A percentile compares a stretch with the other conserved stretches of the same genome.
These are phyloP conservation scores for Acrossocheilus wenchowensis DNA, from an alignment of 2,797 vertebrate species.

Conservation along the genomic window DNA sequence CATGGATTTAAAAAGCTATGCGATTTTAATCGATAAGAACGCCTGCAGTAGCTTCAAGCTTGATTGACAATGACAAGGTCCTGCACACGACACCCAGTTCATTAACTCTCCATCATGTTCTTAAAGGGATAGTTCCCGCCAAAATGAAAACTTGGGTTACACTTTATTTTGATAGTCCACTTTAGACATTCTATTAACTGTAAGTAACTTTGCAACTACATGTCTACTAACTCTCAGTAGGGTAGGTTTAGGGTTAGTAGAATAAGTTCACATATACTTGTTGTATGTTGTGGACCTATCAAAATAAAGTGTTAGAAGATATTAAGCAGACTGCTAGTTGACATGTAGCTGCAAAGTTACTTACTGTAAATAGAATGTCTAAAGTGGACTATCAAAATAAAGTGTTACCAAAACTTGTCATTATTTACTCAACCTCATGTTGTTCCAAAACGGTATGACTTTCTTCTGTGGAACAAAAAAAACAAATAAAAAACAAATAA, in stretches of 20 bases:
- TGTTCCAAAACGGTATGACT: background rate
- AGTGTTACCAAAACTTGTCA: background rate
- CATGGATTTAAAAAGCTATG: background rate
- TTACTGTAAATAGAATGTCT: too few relatives aligned
- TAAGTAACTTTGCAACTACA: too few relatives aligned
- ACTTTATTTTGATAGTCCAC: too few relatives aligned
- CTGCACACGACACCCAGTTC: slow-evolving; percentile 15
- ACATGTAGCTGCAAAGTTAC: too few relatives aligned
- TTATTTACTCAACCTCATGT: background rate
- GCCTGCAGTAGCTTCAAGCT: slow-evolving; percentile 1
- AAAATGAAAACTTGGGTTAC: background rate
- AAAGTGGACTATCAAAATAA: too few relatives aligned
- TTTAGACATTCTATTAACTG: too few relatives aligned
- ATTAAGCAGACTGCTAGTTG: too few relatives aligned
- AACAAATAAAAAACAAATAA: background rate
- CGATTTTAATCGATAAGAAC: slow-evolving; percentile 24
- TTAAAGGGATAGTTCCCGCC: background rate
- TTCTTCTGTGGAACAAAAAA: background rate
- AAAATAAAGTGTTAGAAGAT: too few relatives aligned
- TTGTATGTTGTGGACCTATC: too few relatives aligned
- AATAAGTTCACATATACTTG: too few relatives aligned
- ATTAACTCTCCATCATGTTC: slow-evolving; percentile 25
- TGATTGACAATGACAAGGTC: slow-evolving; percentile 25
- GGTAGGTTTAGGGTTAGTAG: too few relatives aligned
- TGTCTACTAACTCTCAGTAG: too few relatives aligned